Evolutionary conservation across 2,113 vertebrate species (phyloP), one percentile per base, ranked within the genome.

Genomic region (Pachycephala philippinensis): DNA sequence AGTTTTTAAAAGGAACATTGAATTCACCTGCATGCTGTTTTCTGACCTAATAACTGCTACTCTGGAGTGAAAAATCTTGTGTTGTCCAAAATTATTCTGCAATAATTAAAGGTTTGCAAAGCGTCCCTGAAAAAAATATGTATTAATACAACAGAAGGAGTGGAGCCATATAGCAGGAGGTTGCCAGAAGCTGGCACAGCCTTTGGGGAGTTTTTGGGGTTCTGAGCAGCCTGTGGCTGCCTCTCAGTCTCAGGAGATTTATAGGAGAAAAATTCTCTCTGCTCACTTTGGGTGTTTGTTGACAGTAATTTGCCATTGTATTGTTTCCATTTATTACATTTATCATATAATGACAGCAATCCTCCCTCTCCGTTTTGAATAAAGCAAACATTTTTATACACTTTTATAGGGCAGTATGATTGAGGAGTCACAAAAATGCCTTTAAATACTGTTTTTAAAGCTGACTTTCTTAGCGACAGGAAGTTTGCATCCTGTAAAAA

Each of bases 41-140:
- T 91, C 57, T 92, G 84, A 94, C 84, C 72, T 87, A 89, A 70
- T 86, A 92, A 66, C 75, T 63, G 42, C 10, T 75, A 35, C 63
- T 35, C n/a, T 64, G 17, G 31, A 71, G 28, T 60, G 52, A 93
- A 90, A 94, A 63, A 69, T 23, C 44, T 79, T 64, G 7, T 0
- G 0, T 64, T 87, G 22, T 59, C 57, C 9, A 11, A 66, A 89
- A 68, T 57, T 66, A 30, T 76, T 61, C 39, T 75, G 52, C 35
- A 45, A 42, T 63, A 82, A 63, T 42, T 59, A 53, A 52, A 54
- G 23, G 39, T 61, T 88, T 90, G 54, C 24, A 70, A 90, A 65
- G 13, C 19, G 61, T 26, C 26, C 16, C 50, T 59, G 16, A 21
- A 31, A 77, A 79, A 70, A 24, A 15, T 2, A 3, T 50, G 4